Base-by-base conservation (phyloP, 2,797 vertebrate species). In the Melanotaenia nigrans region DNA sequence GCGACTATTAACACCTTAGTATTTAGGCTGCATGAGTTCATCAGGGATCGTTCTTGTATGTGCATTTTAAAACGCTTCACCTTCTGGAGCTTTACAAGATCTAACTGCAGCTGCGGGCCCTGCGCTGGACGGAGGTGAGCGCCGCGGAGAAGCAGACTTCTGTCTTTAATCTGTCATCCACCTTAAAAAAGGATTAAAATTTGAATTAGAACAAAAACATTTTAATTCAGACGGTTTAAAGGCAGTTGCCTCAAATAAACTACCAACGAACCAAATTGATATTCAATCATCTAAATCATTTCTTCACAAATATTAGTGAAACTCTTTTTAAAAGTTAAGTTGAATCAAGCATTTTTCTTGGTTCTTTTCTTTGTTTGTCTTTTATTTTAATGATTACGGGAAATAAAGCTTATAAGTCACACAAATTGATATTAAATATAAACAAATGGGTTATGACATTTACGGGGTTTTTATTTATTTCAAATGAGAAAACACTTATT, bases 1-100 rank as follows among this genome's bases (percentile, higher is more conserved):
- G 59, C 67, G 30, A 40, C 75, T 30, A 75, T 93, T 87, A 87
- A 83, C 92, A 83, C 90, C 81, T 83, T 71, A 0, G 73, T 30
- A 71, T 83, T 56, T 30, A 49, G 18, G 45, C 45, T n/a, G 45
- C 25, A 78, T 20, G 55, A 60, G 79, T 79, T 61, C 74, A 1
- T 57, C 78, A 0, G 71, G 82, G 42, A 55, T 30, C 65, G 0
- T 2, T 7, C 3, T 40, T 32, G 1, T 77, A 59, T 77, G 67
- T 55, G 90, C 81, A 79, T 81, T 64, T 70, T 22, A 22, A n/a
- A 49, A n/a, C 7, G 45, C 20, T 22, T 70, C 78, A 55, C 81
- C 68, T 63, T 77, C 79, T 8, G 71, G 1, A 62, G 70, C 16
- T 47, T 68, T 33, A 14, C 12, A 24, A 53, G 20, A 40, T 30